Base-by-base conservation (phyloP, 2,888 invertebrate genomes). In the Encarsia formosa region DNA sequence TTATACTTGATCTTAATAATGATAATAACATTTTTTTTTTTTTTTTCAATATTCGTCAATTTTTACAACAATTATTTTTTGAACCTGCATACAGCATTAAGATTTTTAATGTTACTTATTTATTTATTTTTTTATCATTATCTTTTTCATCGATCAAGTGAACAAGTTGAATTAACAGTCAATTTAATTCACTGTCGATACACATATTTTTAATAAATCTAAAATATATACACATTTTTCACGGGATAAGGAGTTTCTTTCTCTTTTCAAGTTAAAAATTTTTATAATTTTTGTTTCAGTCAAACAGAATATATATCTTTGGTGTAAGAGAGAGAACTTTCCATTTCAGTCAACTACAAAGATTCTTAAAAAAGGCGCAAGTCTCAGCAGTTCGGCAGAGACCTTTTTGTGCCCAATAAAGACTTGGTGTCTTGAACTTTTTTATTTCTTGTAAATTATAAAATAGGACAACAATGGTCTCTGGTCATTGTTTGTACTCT, bases 401-500 rank as follows among this genome's bases (percentile, higher is more conserved):
- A 52, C 39, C 22, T 42, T 38, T 52, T 47, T 44, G 40, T 49
- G 52, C 29, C 39, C 44, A 23, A 18, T 44, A 54, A 48, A 49
- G 45, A 52, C 34, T 40, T 24, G 42, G 37, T 23, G 32, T 45
- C 46, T 52, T 40, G 42, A 46, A 37, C 23, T 47, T 49, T 44
- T 26, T 54, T n/a, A n/a, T n/a, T n/a, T n/a, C n/a, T n/a, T n/a
- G n/a, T 13, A 34, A 49, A 54, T 24, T 54, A 39, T 37, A 35
- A 24, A 54, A 45, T 52, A 47, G 15, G 43, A 52, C 56, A 52
- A 52, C 34, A 48, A 47, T 45, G 26, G 26, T 45, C 47, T 54
- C 54, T 54, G 51, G 38, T 50, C 39, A 45, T 44, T 15, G 35
- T 56, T 56, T 56, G 53, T 53, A 56, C 53, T 56, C 48, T 49